phyloP scores from a whole-genome alignment of 1,140 invertebrate species.

The Temnothorax longispinosus region DNA sequence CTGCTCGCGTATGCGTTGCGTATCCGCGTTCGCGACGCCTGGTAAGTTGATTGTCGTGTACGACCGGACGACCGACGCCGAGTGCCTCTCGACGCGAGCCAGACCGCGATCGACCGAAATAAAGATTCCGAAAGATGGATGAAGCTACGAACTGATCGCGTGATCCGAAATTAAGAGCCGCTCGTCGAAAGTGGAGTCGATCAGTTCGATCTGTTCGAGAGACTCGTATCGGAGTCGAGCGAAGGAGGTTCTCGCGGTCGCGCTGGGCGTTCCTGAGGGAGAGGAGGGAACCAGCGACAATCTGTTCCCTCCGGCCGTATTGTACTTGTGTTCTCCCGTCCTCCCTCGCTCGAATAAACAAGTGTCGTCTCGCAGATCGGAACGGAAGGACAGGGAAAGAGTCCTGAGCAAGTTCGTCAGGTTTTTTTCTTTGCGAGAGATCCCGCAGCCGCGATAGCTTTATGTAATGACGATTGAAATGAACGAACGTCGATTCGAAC shows the following conservation, averaged over 20 bases:
- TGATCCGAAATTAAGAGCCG: background rate
- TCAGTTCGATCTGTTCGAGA: background rate
- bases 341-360: background rate
- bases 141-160: background rate
- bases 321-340: background rate
- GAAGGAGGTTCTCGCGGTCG: background rate
- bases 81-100: background rate
- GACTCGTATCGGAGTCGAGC: background rate
- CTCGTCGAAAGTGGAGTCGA: background rate
- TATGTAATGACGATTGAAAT: background rate
- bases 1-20: background rate
- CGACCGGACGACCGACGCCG: background rate
- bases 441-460: background rate
- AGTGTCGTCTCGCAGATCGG: background rate
- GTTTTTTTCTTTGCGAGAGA: background rate
- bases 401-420: background rate
- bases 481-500: background rate
- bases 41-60: background rate
- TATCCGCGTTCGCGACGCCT: slow-evolving; percentile 12
- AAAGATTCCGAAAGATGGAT: background rate
- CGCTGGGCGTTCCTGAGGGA: background rate
- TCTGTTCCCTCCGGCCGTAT: background rate
- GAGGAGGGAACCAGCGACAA: background rate
- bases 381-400: background rate
- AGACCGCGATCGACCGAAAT: background rate